These are phyloP conservation scores for Prosapia bicincta DNA, from an alignment of 2,888 invertebrate genomes.

Conservation along the genomic window DNA sequence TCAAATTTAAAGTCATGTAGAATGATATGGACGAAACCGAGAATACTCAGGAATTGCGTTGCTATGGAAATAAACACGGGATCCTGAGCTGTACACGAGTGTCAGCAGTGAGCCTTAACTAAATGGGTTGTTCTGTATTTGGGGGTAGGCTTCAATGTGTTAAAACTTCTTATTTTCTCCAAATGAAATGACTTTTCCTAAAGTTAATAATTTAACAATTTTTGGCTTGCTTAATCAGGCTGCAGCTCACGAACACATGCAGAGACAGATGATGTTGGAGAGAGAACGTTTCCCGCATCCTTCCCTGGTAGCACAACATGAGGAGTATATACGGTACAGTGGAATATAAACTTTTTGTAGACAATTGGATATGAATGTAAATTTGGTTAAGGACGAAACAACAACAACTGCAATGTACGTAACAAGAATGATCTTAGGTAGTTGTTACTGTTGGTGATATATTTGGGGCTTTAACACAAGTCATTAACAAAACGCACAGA, in stretches of 20 bases:
- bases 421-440: neutral
- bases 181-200: too few species aligned
- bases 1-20: too few species aligned
- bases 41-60: too few species aligned
- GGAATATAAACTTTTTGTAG: conserved; percentile 43
- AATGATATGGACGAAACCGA: too few species aligned
- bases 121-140: too few species aligned
- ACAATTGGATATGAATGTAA: conserved; percentile 40
- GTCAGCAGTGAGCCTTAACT: too few species aligned
- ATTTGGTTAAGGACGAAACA: conserved; percentile 6
- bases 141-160: too few species aligned
- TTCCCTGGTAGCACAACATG: conserved; percentile 61
- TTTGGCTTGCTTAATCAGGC: conserved; percentile 55
- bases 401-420: neutral
- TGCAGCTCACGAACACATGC: conserved; percentile 81
- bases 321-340: conserved; percentile 62
- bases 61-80: too few species aligned
- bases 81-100: too few species aligned
- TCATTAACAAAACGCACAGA: neutral
- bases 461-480: neutral
- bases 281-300: conserved; percentile 69
- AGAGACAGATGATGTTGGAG: conserved; percentile 79
- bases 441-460: neutral
- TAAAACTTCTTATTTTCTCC: too few species aligned
- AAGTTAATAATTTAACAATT: too few species aligned